Percentiles rank a stretch among this genome's conserved stretches.
These are phyloP conservation scores for Pelosia muscerda DNA, from an alignment of 2,888 invertebrate species.

Conservation along the genomic window DNA sequence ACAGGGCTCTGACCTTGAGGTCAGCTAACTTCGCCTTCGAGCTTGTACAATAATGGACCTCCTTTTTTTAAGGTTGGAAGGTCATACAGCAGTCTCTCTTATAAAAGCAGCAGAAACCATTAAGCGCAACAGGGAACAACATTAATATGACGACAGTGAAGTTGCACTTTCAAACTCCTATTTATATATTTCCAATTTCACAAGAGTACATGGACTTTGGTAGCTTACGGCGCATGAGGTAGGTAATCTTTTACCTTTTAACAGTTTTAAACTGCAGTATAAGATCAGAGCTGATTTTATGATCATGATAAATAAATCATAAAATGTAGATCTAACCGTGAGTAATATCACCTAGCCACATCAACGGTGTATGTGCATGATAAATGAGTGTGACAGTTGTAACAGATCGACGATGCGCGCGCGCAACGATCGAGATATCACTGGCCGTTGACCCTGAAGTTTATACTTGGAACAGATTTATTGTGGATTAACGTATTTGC, in stretches of 20 bases:
- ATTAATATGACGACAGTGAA: too few species aligned
- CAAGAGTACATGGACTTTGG: too few species aligned
- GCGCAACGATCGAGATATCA: slow-evolving; percentile 43
- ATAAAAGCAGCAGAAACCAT: too few species aligned
- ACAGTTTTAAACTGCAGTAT: background rate
- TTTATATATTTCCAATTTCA: too few species aligned
- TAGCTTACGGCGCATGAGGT: too few species aligned
- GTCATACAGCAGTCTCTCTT: too few species aligned
- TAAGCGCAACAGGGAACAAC: too few species aligned
- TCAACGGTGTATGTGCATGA: slow-evolving; percentile 21
- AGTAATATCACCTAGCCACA: slow-evolving; percentile 38
- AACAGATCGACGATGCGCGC: slow-evolving; percentile 72
- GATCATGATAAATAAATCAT: background rate
- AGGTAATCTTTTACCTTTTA: background rate
- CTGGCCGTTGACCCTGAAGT: slow-evolving; percentile 13
- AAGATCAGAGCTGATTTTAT: background rate
- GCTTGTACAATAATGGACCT: too few species aligned
- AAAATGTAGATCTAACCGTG: background rate
- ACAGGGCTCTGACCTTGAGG: too few species aligned
- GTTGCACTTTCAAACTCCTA: too few species aligned
- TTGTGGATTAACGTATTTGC: slow-evolving; percentile 20
- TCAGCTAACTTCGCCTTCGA: too few species aligned
- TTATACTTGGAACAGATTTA: slow-evolving; percentile 12
- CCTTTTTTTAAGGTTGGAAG: too few species aligned
- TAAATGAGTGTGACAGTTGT: slow-evolving; percentile 65